These are phyloP conservation scores for Gulo gulo DNA, from an alignment of 2,113 vertebrate genomes.

Conservation along the genomic window DNA sequence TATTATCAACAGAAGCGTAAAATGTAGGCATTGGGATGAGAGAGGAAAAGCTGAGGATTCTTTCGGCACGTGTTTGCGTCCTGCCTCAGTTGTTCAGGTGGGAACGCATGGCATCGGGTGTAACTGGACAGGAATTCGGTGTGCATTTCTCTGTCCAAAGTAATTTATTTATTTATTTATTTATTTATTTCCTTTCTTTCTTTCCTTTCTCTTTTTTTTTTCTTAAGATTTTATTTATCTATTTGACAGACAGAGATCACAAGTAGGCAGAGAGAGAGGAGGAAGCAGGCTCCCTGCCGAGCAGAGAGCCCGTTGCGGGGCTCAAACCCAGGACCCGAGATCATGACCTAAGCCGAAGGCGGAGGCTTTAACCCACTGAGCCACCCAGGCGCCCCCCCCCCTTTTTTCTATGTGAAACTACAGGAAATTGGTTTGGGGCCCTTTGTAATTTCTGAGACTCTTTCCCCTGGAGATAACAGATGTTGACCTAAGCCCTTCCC, in stretches of 20 bases:
- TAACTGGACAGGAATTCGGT: neutral
- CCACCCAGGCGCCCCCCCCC: too few relatives aligned
- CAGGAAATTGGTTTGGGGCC: constrained; percentile 41
- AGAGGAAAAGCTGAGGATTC: neutral
- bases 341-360: too few relatives aligned
- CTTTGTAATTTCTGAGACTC: constrained; percentile 56
- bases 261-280: too few relatives aligned
- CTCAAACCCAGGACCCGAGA: too few relatives aligned
- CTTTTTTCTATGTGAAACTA: neutral
- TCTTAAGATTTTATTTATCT: too few relatives aligned
- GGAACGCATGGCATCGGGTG: neutral
- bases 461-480: constrained; percentile 36
- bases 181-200: neutral
- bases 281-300: too few relatives aligned
- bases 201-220: neutral
- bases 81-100: neutral
- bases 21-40: neutral
- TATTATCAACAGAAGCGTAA: neutral
- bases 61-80: neutral
- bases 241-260: too few relatives aligned
- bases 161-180: neutral
- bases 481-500: constrained; percentile 36
- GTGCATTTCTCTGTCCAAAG: neutral
- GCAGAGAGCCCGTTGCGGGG: too few relatives aligned
- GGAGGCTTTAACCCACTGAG: too few relatives aligned